Base-by-base conservation (phyloP, 2,888 invertebrate genomes). In the Esperia sulphurella region DNA sequence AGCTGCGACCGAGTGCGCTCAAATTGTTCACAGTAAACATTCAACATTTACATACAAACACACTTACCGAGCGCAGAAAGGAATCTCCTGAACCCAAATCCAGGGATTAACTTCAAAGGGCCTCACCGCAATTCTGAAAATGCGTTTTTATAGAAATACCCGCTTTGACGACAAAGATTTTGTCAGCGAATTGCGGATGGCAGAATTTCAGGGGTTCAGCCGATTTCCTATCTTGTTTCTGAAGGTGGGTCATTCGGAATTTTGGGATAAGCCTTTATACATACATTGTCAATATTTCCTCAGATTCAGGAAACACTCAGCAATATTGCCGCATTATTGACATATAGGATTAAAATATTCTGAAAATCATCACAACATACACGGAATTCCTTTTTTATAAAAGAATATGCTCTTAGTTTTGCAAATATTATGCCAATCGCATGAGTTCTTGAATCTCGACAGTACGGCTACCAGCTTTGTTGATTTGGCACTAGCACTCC, bases 101-200 rank as follows among this genome's bases (percentile, higher is more conserved):
- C 79, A 68, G 54, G 84, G 84, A 86, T 86, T 86, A 85, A 83
- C 82, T 76, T 87, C 83, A 86, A 86, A 86, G 82, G 72, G 43
- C 68, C 65, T 64, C 62, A 64, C 65, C 71, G 76, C 77, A 74
- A 82, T 85, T 79, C 76, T 53, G 76, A 81, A 85, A 85, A 84
- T 83, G 83, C 82, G 79, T 86, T 85, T 85, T 86, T 83, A 83
- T 79, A 81, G 75, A 82, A 83, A 83, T 79, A 80, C 75, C 68
- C 63, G 67, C 79, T 83, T 82, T 80, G 79, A 79, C 69, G 76
- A 77, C 71, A 71, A 73, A 78, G 77, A 80, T 79, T 79, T 75
- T 69, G 81, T 81, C 80, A 80, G 79, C 79, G 72, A 67, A 76
- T 79, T 68, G 74, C 51, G 68, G 68, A 65, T 70, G 68, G 71